Evolutionary conservation across 2,888 invertebrate species (phyloP), one percentile per base, ranked within the genome.

Genomic region (Drosophila infuscata): DNA sequence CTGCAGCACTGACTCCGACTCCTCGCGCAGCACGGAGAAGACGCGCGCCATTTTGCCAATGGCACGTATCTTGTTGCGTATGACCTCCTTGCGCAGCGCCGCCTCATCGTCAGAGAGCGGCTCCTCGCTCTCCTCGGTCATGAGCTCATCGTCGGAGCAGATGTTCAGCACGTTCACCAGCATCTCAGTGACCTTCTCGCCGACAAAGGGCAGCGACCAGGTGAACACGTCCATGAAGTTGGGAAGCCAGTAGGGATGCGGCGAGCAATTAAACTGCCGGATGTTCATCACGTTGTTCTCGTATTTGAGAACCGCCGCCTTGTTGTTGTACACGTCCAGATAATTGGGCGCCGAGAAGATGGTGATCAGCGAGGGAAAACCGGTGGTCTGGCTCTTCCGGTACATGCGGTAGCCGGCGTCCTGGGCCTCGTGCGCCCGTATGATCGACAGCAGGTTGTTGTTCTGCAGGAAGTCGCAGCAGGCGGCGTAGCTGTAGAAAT

Each of bases 231-330:
- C 99, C 99, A 99, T 99, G 94, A 99, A 99, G 94, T 99, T 99
- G 91, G 99, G 99, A 94, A 99, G 94, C 99, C 99, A 99, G 94
- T 99, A 99, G 46, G 99, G 99, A 94, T 99, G 99, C 77, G 99
- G 98, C 88, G 99, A 99, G 94, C 99, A 99, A 94, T 99, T 99
- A 94, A 99, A 99, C 95, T 99, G 99, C 93, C 99, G 96, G 92
- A 99, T 99, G 94, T 99, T 99, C 99, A 99, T 99, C 92, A 99
- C 99, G 95, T 99, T 99, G 95, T 99, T 99, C 95, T 99, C 99
- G 95, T 99, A 99, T 94, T 99, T 99, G 93, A 99, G 95, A 93
- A 99, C 99, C 92, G 99, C 99, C 93, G 99, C 99, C 95, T 98
- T 99, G 95, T 99, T 99, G 95, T 99, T 99, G 94, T 99, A 99